Conservation (phyloP, 2,888 invertebrate species). For the Quadroppia sp. region DNA sequence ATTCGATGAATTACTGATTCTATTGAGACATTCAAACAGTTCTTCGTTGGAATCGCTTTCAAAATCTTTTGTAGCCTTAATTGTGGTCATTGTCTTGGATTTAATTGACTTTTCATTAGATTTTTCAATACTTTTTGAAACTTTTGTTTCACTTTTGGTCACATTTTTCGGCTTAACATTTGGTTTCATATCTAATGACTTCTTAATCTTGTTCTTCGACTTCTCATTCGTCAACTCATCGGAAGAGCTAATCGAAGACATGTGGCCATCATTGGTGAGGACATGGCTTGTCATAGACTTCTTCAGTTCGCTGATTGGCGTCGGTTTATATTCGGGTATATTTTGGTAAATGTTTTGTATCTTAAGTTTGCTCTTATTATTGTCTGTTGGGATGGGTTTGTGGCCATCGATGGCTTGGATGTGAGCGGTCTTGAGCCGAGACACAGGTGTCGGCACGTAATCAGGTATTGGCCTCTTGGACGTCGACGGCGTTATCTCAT, state of each 20-base stretch:
- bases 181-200: neutral
- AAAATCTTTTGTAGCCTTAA: neutral
- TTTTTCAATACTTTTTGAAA: neutral
- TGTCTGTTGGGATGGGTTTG: neutral
- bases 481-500: neutral
- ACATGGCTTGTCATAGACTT: no score
- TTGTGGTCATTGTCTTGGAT: neutral
- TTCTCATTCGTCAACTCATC: neutral
- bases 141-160: neutral
- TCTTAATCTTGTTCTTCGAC: neutral
- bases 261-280: neutral
- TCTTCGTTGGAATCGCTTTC: constrained; percentile 8
- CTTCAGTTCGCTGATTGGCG: constrained; percentile 62
- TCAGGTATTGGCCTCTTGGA: constrained; percentile 51
- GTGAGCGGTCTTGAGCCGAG: neutral
- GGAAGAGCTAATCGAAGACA: neutral
- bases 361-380: neutral
- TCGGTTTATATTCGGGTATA: constrained; percentile 61
- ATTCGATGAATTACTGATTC: neutral
- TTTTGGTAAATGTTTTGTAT: neutral
- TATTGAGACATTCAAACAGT: neutral
- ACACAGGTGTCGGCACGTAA: constrained; percentile 34
- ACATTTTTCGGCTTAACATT: neutral
- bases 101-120: neutral
- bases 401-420: neutral